Conservation (phyloP, 2,888 invertebrate genomes). For the Molanna angustata region DNA sequence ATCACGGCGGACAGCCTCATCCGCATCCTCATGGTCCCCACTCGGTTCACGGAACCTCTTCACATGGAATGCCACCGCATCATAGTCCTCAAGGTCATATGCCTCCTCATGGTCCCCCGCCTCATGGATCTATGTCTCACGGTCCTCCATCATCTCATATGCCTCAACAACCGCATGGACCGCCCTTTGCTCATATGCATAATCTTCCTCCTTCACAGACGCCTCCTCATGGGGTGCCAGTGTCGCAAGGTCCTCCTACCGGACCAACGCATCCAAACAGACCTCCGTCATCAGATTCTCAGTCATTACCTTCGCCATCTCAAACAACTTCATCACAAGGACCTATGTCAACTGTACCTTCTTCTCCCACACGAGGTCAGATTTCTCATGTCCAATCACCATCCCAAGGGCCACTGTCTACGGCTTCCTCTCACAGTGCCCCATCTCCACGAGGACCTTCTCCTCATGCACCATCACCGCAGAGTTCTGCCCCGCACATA, state of each 20-base stretch:
- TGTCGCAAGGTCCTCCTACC: constrained; percentile 1
- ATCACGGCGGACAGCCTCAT: constrained; percentile 3
- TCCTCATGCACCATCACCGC: too few species aligned
- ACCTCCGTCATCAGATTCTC: constrained; percentile 1
- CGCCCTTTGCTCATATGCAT: too few species aligned
- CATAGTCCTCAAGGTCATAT: constrained; percentile 16
- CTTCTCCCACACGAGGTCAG: neutral
- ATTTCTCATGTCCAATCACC: neutral
- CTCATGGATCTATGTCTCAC: constrained; percentile 16
- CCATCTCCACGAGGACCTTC: too few species aligned
- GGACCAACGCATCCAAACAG: too few species aligned
- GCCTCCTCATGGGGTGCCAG: neutral
- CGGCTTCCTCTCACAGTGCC: too few species aligned
- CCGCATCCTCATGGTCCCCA: constrained; percentile 8
- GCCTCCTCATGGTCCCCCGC: constrained; percentile 3
- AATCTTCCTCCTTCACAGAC: constrained; percentile 4
- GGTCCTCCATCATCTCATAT: constrained; percentile 26
- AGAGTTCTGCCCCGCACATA: too few species aligned
- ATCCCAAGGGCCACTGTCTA: constrained; percentile 1
- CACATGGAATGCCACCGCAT: constrained; percentile 11
- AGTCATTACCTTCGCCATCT: neutral
- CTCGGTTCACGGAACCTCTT: neutral
- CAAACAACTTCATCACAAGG: neutral
- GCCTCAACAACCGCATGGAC: neutral
- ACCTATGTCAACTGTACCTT: neutral